Conservation (phyloP, 2,888 invertebrate genomes). For the Zygaena filipendulae region DNA sequence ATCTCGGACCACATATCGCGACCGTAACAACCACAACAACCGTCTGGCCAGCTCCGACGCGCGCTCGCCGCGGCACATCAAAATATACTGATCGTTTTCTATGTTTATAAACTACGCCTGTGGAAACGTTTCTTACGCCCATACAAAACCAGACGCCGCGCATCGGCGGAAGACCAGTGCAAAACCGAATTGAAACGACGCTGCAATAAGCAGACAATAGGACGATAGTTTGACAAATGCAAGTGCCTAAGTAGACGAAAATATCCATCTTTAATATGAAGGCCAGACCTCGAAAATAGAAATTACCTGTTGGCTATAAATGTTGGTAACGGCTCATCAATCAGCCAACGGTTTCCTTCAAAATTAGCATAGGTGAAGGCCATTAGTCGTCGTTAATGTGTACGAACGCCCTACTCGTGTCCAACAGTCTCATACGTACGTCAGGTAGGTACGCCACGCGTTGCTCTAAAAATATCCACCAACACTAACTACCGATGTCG, state of each 20-base stretch:
- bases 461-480: slow-evolving; percentile 26
- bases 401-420: slow-evolving; percentile 24
- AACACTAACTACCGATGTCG: slow-evolving; percentile 6
- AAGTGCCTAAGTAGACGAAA: too few species aligned
- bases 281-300: slow-evolving; percentile 31
- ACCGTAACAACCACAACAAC: background rate
- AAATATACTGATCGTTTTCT: slow-evolving; percentile 50
- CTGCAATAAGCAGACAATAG: slow-evolving; percentile 28
- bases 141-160: slow-evolving; percentile 32
- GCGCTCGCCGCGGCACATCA: slow-evolving; percentile 38
- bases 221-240: too few species aligned
- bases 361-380: slow-evolving; percentile 40
- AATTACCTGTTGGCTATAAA: slow-evolving; percentile 33
- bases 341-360: slow-evolving; percentile 40
- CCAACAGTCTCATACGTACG: too few species aligned
- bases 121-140: slow-evolving; percentile 51
- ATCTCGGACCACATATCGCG: slow-evolving; percentile 44
- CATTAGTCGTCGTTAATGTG: slow-evolving; percentile 21
- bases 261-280: too few species aligned
- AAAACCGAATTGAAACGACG: too few species aligned
- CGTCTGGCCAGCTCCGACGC: slow-evolving; percentile 18
- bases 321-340: slow-evolving; percentile 37
- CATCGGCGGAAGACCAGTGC: too few species aligned
- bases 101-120: slow-evolving; percentile 38
- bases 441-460: slow-evolving; percentile 35